phyloP scores from a whole-genome alignment of 92 coral and sea anemone species.

The Epizoanthus ramosus region DNA sequence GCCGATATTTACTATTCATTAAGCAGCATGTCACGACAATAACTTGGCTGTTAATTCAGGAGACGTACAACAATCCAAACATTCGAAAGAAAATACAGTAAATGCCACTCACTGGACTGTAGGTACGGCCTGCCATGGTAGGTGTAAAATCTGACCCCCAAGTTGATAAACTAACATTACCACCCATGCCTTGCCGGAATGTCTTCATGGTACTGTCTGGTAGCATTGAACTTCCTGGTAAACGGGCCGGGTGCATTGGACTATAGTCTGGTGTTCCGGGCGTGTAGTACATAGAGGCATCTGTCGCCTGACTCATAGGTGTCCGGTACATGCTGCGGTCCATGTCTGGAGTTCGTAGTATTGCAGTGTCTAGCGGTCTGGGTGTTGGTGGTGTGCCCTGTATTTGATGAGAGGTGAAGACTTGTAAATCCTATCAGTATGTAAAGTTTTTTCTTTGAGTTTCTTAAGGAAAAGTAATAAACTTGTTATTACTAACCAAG shows the following conservation, averaged over 20 bases:
- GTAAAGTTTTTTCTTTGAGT: too few species aligned
- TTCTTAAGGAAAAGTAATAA: too few species aligned
- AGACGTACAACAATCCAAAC: too few species aligned
- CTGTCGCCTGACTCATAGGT: slow-evolving; percentile 38
- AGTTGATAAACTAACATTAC: slow-evolving; percentile 78
- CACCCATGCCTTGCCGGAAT: slow-evolving; percentile 72
- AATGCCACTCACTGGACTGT: slow-evolving; percentile 27
- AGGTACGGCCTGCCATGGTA: slow-evolving; percentile 28
- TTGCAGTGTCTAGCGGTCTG: slow-evolving; percentile 65
- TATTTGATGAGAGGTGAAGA: background rate
- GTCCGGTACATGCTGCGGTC: slow-evolving; percentile 35
- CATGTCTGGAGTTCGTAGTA: slow-evolving; percentile 70
- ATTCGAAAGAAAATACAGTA: background rate
- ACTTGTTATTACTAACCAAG: slow-evolving; percentile 64
- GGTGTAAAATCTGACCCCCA: slow-evolving; percentile 99
- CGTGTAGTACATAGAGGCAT: slow-evolving; percentile 59
- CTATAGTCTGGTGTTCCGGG: slow-evolving; percentile 57
- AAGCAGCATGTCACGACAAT: too few species aligned
- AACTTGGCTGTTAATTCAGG: too few species aligned
- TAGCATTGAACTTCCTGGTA: slow-evolving; percentile 51
- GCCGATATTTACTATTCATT: too few species aligned
- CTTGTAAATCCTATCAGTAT: too few species aligned
- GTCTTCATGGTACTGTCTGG: slow-evolving; percentile 71
- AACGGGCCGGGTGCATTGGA: slow-evolving; percentile 27
- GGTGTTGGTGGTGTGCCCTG: slow-evolving; percentile 79